These are phyloP conservation scores for Actinia tenebrosa DNA, from an alignment of 64 coral and sea anemone genomes.

Conservation along the genomic window DNA sequence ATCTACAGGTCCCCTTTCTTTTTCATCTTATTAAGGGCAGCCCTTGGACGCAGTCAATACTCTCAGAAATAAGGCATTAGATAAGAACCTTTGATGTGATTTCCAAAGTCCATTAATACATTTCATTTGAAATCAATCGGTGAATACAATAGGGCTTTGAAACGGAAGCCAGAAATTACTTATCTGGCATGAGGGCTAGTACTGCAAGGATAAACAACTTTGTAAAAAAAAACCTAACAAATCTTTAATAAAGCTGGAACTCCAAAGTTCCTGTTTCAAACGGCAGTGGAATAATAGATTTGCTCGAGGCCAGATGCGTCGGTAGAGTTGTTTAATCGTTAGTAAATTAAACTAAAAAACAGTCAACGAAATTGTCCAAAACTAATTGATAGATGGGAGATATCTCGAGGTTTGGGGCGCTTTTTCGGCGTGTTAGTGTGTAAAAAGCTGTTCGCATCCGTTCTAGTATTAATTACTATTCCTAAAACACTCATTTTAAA, in stretches of 20 bases:
- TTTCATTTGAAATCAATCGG: not conserved
- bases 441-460: not conserved
- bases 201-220: not conserved
- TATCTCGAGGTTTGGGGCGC: not conserved
- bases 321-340: not conserved
- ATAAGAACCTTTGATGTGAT: not conserved
- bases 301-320: conserved; percentile 1
- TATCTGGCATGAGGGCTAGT: not conserved
- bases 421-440: not conserved
- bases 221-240: not conserved
- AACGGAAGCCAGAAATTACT: not conserved
- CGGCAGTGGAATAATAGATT: not conserved
- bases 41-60: not conserved
- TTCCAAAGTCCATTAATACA: conserved; percentile 7
- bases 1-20: not conserved
- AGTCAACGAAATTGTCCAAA: not conserved
- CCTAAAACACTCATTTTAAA: not conserved
- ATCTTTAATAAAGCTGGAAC: not conserved
- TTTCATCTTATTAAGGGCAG: not conserved
- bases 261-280: not conserved
- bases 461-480: not conserved
- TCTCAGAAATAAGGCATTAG: not conserved
- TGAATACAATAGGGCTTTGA: not conserved
- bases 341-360: not conserved
- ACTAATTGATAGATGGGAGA: not conserved